phyloP scores from a whole-genome alignment of 2,113 vertebrate species.

The Bagarius yarrelli region DNA sequence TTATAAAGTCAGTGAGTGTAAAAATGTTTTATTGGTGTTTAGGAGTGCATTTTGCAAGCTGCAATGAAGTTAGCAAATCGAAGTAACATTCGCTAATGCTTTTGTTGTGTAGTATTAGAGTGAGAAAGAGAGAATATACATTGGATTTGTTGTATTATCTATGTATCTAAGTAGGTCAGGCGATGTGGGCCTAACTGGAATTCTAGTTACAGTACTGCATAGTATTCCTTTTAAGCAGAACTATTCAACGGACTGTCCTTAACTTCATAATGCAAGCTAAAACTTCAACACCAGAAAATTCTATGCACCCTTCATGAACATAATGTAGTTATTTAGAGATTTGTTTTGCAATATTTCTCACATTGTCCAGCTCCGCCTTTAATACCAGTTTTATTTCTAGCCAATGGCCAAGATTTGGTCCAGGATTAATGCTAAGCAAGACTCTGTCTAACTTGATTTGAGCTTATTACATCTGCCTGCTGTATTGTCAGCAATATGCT shows the following conservation, averaged over 20 bases:
- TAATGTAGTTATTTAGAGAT: slow-evolving; percentile 37
- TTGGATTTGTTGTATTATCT: background rate
- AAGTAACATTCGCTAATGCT: background rate
- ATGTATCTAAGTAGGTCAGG: slow-evolving; percentile 1
- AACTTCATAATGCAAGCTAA: background rate
- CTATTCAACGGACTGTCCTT: too few relatives aligned
- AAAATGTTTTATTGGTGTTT: too few relatives aligned
- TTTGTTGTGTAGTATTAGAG: too few relatives aligned
- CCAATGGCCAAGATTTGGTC: slow-evolving; percentile 21
- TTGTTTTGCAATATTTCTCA: slow-evolving; percentile 48
- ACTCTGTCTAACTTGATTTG: slow-evolving; percentile 41
- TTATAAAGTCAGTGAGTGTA: background rate
- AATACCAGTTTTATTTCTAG: slow-evolving; percentile 40
- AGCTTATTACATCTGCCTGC: slow-evolving; percentile 6
- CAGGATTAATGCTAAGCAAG: slow-evolving; percentile 37
- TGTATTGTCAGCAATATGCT: slow-evolving; percentile 36
- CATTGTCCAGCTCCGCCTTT: slow-evolving; percentile 31
- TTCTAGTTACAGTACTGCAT: background rate
- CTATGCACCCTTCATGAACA: slow-evolving; percentile 7
- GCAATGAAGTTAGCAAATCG: background rate
- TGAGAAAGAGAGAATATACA: background rate
- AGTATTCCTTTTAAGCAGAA: too few relatives aligned
- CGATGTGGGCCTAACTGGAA: background rate
- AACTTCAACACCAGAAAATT: slow-evolving; percentile 8
- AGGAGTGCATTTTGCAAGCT: background rate